phyloP scores from a whole-genome alignment of 1,140 invertebrate genomes.

The Cotesia glomerata region DNA sequence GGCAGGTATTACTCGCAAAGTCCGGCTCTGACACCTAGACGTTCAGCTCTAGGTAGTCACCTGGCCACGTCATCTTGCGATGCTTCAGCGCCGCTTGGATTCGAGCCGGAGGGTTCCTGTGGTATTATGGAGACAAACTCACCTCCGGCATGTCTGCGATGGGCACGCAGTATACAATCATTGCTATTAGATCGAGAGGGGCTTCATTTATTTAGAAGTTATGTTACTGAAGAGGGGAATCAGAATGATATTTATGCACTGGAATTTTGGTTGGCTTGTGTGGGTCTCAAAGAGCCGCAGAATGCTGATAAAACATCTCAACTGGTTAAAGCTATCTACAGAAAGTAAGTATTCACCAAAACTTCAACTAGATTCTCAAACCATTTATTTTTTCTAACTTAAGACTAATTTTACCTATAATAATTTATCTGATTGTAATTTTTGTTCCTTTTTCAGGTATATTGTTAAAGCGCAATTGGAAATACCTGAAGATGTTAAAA shows the following conservation, averaged over 20 bases:
- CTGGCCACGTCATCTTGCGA: constrained; percentile 53
- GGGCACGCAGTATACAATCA: constrained; percentile 82
- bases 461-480: constrained; percentile 82
- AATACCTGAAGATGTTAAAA: constrained; percentile 79
- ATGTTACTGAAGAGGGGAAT: constrained; percentile 80
- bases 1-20: constrained; percentile 55
- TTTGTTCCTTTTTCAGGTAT: constrained; percentile 67
- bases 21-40: constrained; percentile 61
- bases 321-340: constrained; percentile 83
- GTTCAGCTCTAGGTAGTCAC: constrained; percentile 53
- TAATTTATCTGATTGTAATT: constrained; percentile 5
- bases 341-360: constrained; percentile 38
- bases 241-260: constrained; percentile 75
- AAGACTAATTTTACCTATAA: too few relatives aligned
- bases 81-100: constrained; percentile 63
- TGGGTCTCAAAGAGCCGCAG: constrained; percentile 82
- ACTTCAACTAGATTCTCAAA: not conserved
- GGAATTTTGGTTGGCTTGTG: constrained; percentile 91
- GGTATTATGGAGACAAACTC: constrained; percentile 65
- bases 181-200: constrained; percentile 86
- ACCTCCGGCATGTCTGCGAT: constrained; percentile 81
- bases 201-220: constrained; percentile 82
- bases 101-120: constrained; percentile 64
- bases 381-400: too few relatives aligned
- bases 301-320: constrained; percentile 75